A percentile compares a stretch with the other conserved stretches of the same genome.
Evolutionary conservation across 2,113 vertebrate species (phyloP).

Genomic region (Centropus bengalensis): DNA sequence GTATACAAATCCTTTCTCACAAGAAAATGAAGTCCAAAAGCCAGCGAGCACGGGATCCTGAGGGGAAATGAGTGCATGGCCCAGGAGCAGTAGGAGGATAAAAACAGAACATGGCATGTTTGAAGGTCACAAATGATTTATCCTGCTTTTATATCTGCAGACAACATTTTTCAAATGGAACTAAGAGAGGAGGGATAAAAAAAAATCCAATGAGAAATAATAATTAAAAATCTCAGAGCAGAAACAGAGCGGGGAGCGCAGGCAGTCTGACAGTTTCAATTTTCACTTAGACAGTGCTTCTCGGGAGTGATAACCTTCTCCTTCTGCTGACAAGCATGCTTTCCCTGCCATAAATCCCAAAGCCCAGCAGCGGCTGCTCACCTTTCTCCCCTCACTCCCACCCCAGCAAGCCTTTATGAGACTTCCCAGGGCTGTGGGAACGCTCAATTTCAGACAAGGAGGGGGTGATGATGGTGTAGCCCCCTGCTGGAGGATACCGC

Average conservation of each 20-base stretch:
- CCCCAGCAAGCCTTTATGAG: not conserved
- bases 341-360: conserved; percentile 57
- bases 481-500: not conserved
- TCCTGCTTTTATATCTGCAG: conserved; percentile 56
- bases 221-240: conserved; percentile 2
- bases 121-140: conserved; percentile 58
- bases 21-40: not conserved
- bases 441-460: not conserved
- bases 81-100: not conserved
- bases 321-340: conserved; percentile 37
- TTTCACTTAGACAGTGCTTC: conserved; percentile 67
- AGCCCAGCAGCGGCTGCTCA: not conserved
- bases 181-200: not conserved
- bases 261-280: conserved; percentile 73
- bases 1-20: not conserved
- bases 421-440: not conserved
- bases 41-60: not conserved
- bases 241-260: conserved; percentile 54
- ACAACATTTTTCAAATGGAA: conserved; percentile 70
- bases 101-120: not conserved
- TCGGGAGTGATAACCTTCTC: conserved; percentile 56
- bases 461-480: not conserved
- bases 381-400: conserved; percentile 1
- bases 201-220: not conserved
- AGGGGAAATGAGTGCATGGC: not conserved